phyloP scores from a whole-genome alignment of 2,888 invertebrate genomes.

The Cataglyphis livida region DNA sequence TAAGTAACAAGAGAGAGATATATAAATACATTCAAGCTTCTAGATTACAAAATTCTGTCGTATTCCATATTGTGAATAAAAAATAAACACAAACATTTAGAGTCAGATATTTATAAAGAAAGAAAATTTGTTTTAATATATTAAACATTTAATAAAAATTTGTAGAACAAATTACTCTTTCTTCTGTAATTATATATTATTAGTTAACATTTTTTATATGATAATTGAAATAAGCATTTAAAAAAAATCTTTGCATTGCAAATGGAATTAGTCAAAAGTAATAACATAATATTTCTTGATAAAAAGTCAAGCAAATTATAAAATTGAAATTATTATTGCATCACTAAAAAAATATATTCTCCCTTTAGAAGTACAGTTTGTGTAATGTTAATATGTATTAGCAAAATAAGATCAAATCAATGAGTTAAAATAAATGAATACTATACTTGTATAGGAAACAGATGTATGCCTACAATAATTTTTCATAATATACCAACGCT shows the following conservation, averaged over 20 bases:
- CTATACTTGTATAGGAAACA: slow-evolving; percentile 48
- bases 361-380: slow-evolving; percentile 52
- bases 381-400: slow-evolving; percentile 41
- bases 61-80: slow-evolving; percentile 14
- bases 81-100: slow-evolving; percentile 27
- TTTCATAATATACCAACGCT: slow-evolving; percentile 63
- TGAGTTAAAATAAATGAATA: slow-evolving; percentile 22
- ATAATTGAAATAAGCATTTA: slow-evolving; percentile 12
- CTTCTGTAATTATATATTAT: slow-evolving; percentile 40
- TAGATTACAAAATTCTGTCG: slow-evolving; percentile 21
- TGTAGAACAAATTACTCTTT: slow-evolving; percentile 1
- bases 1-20: slow-evolving; percentile 25
- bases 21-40: slow-evolving; percentile 47
- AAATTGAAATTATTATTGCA: background rate
- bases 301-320: background rate
- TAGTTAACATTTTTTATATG: slow-evolving; percentile 27
- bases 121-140: slow-evolving; percentile 42
- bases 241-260: background rate
- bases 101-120: slow-evolving; percentile 10
- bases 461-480: slow-evolving; percentile 59
- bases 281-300: background rate
- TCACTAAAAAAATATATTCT: slow-evolving; percentile 32
- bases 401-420: slow-evolving; percentile 31
- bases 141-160: slow-evolving; percentile 26
- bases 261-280: background rate